These are phyloP conservation scores for Galaxias olidus DNA, from an alignment of 2,797 vertebrate genomes.

Conservation along the genomic window DNA sequence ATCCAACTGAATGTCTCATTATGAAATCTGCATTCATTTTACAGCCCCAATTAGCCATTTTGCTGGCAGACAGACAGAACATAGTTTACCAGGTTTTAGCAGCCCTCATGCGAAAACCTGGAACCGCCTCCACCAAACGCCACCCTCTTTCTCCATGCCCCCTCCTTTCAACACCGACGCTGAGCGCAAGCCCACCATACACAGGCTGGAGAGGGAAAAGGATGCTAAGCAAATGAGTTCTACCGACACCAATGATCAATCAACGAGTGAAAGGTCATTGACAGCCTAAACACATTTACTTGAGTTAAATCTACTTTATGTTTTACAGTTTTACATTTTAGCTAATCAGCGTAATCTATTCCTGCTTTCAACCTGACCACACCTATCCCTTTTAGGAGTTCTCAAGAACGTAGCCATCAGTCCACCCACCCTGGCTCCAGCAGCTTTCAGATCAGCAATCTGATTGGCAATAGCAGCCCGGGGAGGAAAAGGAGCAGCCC, in stretches of 20 bases:
- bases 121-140: constrained; percentile 87
- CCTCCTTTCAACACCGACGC: constrained; percentile 85
- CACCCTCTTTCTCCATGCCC: constrained; percentile 86
- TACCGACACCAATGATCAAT: constrained; percentile 83
- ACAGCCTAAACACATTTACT: background rate
- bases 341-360: too few relatives aligned
- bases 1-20: too few relatives aligned
- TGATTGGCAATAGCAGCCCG: constrained; percentile 74
- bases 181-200: constrained; percentile 81
- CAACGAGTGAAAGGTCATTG: constrained; percentile 73
- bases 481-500: constrained; percentile 60
- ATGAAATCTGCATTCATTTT: background rate
- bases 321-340: too few relatives aligned
- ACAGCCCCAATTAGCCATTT: constrained; percentile 76
- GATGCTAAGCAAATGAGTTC: constrained; percentile 83
- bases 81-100: constrained; percentile 83
- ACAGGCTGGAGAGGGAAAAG: constrained; percentile 80
- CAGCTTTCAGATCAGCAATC: constrained; percentile 78
- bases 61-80: constrained; percentile 85
- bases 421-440: constrained; percentile 79
- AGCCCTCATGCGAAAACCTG: constrained; percentile 82
- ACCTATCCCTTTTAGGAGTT: constrained; percentile 66
- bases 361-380: background rate
- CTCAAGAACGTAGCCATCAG: constrained; percentile 77
- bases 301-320: too few relatives aligned